Conservation (phyloP, 2,888 invertebrate genomes). For the Horisme vitalbata region DNA sequence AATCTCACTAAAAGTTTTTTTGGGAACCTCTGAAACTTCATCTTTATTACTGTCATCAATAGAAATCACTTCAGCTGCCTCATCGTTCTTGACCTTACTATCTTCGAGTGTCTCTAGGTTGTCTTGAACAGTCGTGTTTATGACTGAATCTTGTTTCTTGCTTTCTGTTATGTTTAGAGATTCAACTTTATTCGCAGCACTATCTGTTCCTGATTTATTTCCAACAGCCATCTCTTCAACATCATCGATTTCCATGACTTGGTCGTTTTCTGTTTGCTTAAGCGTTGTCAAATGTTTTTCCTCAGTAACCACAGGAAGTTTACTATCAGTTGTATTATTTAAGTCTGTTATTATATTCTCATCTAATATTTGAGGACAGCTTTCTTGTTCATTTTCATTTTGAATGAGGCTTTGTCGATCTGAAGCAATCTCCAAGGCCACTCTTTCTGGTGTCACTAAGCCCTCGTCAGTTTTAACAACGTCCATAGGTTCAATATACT, state of each 20-base stretch:
- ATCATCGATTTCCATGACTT: conserved; percentile 26
- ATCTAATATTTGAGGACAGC: background rate
- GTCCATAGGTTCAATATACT: conserved; percentile 6
- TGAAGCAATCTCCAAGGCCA: background rate
- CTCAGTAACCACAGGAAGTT: background rate
- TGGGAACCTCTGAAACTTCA: background rate
- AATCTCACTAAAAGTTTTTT: conserved; percentile 1
- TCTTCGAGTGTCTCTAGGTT: conserved; percentile 3
- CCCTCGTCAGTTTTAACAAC: background rate
- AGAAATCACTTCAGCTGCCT: conserved; percentile 6
- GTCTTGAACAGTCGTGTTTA: conserved; percentile 17
- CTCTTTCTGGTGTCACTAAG: background rate
- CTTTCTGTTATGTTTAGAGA: background rate
- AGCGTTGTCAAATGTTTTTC: background rate
- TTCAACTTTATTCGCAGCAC: background rate
- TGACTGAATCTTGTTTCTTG: conserved; percentile 6
- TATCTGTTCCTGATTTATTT: background rate
- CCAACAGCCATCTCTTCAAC: conserved; percentile 7
- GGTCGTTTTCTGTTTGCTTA: conserved; percentile 3
- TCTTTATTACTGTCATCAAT: conserved; percentile 24
- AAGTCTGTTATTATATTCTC: background rate
- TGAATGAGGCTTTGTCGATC: background rate
- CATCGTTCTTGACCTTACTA: conserved; percentile 6
- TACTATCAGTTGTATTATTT: background rate
- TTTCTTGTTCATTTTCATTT: conserved; percentile 1